phyloP scores from a whole-genome alignment of 2,113 vertebrate species.

The Mastomys coucha region DNA sequence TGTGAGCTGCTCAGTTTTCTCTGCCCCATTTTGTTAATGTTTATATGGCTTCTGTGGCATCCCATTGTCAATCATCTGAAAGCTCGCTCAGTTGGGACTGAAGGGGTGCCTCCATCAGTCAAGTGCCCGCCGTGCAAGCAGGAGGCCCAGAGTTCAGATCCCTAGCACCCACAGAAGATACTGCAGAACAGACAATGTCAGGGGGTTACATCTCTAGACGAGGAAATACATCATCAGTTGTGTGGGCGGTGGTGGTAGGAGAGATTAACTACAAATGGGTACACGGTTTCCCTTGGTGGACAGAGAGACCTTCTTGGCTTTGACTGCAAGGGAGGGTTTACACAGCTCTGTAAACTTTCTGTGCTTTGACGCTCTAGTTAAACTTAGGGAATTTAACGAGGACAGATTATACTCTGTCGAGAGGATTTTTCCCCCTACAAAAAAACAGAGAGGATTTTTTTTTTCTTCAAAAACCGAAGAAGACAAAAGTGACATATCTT shows the following conservation, averaged over 20 bases:
- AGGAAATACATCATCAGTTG: neutral
- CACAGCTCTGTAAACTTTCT: neutral
- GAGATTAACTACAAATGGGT: neutral
- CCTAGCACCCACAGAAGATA: neutral
- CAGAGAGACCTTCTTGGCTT: neutral
- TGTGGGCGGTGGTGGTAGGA: neutral
- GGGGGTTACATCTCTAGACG: neutral
- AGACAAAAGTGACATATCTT: neutral
- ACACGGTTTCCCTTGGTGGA: neutral
- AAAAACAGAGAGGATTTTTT: neutral
- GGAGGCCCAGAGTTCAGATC: neutral
- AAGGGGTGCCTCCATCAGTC: neutral
- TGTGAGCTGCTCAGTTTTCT: neutral
- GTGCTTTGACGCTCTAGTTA: neutral
- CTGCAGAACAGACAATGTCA: neutral
- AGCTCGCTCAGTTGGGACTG: neutral
- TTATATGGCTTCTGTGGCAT: neutral
- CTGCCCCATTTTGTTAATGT: conserved; percentile 1
- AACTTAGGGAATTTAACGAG: neutral
- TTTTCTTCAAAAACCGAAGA: neutral
- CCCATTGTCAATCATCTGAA: neutral
- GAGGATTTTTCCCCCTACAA: neutral
- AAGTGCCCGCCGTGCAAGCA: neutral
- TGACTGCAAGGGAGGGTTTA: neutral
- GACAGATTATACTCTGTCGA: neutral